Base-by-base conservation (phyloP, 2,113 vertebrate species). In the Nycticorax nycticorax region DNA sequence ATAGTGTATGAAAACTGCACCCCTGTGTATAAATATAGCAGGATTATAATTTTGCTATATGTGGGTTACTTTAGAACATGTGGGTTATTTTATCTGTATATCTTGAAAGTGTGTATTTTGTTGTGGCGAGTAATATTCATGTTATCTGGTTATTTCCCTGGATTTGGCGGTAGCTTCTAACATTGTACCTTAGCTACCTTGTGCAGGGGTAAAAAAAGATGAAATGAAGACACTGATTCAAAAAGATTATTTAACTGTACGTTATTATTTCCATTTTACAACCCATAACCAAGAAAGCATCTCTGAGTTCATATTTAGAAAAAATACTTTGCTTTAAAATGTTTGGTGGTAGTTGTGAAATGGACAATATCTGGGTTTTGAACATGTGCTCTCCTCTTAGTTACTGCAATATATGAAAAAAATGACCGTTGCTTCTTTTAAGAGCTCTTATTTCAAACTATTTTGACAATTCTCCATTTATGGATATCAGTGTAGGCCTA, bases 1-100 rank as follows among this genome's bases (percentile, higher is more conserved):
- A 98, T 95, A 97, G 96, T 97, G 91, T 91, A 93, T 96, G 97
- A 97, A 98, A 98, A 98, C 96, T 98, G 92, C 97, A 97, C 98
- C 97, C 97, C 2, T 94, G 97, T 97, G 98, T 97, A 97, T 98
- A 98, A 98, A 98, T 97, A 98, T 64, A 98, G 92, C 10, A 35
- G 88, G 95, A 94, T 96, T 96, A 97, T 98, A 98, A 98, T 98
- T 98, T 97, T 97, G 75, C 95, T 96, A 9, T 89, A 64, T 79
- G n/a, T 84, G 89, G 90, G 86, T 98, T 97, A 97, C 96, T 98
- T 97, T 85, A 92, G 92, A 97, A 94, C 72, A 94, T 72, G 91
- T 82, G 85, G 89, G 63, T 95, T 97, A 94, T 97, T 98, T 98
- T 97, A 92, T 96, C 92, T 92, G 82, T 95, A 69, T 94, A 93